Evolutionary conservation across 2,113 vertebrate species (phyloP), one percentile per base, ranked within the genome.

Genomic region (Excalfactoria chinensis): DNA sequence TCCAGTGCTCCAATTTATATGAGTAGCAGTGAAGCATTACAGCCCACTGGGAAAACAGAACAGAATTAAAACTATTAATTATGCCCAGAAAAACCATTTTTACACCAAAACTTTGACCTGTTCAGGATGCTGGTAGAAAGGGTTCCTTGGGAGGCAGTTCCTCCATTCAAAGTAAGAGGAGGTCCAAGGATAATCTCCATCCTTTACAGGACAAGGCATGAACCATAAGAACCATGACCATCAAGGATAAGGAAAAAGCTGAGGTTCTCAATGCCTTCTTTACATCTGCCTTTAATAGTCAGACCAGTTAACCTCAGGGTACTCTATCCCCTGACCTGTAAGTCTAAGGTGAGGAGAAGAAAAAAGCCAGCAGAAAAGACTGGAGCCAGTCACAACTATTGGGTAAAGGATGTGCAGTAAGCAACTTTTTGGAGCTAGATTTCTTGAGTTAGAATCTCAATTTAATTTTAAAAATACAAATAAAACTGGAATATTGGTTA

Each of bases 1-100:
- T 21, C 40, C 66, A 17, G 68, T 37, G 32, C 32, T 59, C 5
- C 0, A 0, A 26, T 64, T 64, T 83, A 12, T 46, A 2, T n/a
- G 23, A 0, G 0, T 18, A 51, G 59, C 23, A 75, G 19, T 28
- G 34, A 78, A 81, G 35, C 44, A 76, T 2, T 72, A 73, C 12
- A 78, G 67, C 67, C 35, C 23, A 85, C 8, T 40, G 23, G 32
- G 23, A 22, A 83, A 73, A 68, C 1, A n/a, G 14, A 2, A 40
- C 5, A 53, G 48, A 72, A 20, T 59, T 81, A 7, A 59, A 74
- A 68, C 44, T 20, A 64, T n/a, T 58, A 7, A 20, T 26, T 78
- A 9, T 41, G 70, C 44, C 74, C 69, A 62, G 48, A 84, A 86
- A 86, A 81, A 5, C 23, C 34, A 2, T 9, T 84, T 86, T 74